A percentile compares a stretch with the other conserved stretches of the same genome.
phyloP scores from a whole-genome alignment of 1,140 invertebrate species.

The Panonychus citri region DNA sequence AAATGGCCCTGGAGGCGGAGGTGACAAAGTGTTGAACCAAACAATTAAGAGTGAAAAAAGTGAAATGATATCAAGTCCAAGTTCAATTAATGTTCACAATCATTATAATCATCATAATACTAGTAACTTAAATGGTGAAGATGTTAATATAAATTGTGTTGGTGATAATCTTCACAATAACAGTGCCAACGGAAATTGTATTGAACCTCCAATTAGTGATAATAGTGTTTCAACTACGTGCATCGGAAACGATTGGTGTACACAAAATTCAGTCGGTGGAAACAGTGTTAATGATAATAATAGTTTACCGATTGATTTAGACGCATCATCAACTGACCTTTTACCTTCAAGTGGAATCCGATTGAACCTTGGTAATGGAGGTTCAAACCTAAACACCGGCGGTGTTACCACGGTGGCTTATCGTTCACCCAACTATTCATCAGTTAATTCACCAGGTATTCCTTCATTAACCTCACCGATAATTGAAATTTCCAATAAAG shows the following conservation, averaged over 20 bases:
- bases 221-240: conserved; percentile 29
- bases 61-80: neutral
- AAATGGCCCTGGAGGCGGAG: neutral
- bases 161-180: neutral
- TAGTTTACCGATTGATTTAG: neutral
- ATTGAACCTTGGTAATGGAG: neutral
- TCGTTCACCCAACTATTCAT: neutral
- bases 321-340: neutral
- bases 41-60: neutral
- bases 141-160: neutral
- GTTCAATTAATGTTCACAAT: neutral
- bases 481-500: neutral
- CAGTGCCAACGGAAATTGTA: neutral
- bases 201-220: conserved; percentile 23
- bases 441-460: neutral
- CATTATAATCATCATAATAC: neutral
- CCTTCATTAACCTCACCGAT: neutral
- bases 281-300: neutral
- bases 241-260: conserved; percentile 8
- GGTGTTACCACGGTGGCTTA: neutral
- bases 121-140: neutral
- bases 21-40: neutral
- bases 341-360: neutral
- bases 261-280: neutral
- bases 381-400: neutral